Evolutionary conservation across 1,140 invertebrate genomes (phyloP).

Genomic region (Plutomurus gul): DNA sequence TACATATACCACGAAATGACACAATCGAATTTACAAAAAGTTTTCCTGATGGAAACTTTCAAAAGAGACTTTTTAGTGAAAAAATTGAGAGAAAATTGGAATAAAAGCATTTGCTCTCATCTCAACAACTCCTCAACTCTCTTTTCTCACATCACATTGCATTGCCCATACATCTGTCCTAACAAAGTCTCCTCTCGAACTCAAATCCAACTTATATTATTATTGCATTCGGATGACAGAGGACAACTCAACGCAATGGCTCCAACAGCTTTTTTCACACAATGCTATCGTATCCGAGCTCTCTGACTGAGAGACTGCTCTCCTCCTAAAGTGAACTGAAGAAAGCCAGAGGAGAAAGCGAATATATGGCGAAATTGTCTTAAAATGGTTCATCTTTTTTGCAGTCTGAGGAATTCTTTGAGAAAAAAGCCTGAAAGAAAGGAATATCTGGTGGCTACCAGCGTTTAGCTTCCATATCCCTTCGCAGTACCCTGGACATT

Average conservation of each 20-base stretch:
- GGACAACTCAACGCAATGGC: constrained; percentile 1
- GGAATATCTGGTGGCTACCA: not conserved
- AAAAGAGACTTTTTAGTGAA: constrained; percentile 38
- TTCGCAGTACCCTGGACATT: not conserved
- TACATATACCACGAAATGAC: constrained; percentile 31
- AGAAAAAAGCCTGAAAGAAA: constrained; percentile 17
- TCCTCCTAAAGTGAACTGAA: not conserved
- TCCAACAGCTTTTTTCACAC: not conserved
- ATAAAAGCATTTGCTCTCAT: constrained; percentile 52
- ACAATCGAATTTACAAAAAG: constrained; percentile 53
- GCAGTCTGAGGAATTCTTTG: constrained; percentile 30
- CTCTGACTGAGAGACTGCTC: not conserved
- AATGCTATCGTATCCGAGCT: not conserved
- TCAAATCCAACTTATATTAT: constrained; percentile 30
- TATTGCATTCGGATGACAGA: constrained; percentile 23
- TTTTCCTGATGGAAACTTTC: constrained; percentile 38
- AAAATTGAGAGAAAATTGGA: constrained; percentile 54
- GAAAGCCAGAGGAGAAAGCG: constrained; percentile 12
- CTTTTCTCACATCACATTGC: constrained; percentile 1
- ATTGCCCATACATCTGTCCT: not conserved
- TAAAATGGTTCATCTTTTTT: constrained; percentile 43
- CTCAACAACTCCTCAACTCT: constrained; percentile 19
- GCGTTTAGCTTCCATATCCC: not conserved
- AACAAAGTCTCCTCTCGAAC: constrained; percentile 1
- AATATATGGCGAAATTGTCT: constrained; percentile 43